Evolutionary conservation across 2,797 vertebrate species (phyloP).

Genomic region (Pogoniulus pusillus): DNA sequence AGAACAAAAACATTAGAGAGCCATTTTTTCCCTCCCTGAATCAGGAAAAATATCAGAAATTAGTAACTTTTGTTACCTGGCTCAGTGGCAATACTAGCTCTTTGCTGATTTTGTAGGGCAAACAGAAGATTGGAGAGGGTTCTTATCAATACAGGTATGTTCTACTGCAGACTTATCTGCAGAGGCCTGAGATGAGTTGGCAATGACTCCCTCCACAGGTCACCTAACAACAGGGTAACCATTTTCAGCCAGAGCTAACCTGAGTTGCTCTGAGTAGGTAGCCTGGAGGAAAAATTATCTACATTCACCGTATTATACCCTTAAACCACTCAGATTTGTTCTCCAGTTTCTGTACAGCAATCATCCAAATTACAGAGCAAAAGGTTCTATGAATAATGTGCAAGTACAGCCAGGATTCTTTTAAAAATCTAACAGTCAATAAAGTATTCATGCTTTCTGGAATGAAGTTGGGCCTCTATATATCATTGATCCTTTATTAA

Average conservation of each 20-base stretch:
- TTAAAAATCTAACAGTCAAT: slow-evolving; percentile 37
- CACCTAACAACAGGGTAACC: background rate
- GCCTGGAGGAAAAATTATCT: background rate
- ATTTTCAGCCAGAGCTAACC: background rate
- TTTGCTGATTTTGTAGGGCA: background rate
- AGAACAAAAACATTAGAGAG: background rate
- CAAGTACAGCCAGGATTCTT: slow-evolving; percentile 14
- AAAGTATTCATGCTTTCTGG: slow-evolving; percentile 54
- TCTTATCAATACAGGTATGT: background rate
- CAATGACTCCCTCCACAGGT: background rate
- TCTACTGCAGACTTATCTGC: background rate
- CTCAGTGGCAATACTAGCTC: background rate
- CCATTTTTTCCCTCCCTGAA: background rate
- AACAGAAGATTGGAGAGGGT: background rate
- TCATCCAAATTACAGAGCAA: slow-evolving; percentile 39
- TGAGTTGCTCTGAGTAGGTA: background rate
- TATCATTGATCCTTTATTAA: slow-evolving; percentile 64
- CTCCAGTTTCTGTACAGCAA: slow-evolving; percentile 1
- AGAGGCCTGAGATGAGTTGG: background rate
- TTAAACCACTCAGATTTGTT: background rate
- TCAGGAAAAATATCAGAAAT: background rate
- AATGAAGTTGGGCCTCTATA: slow-evolving; percentile 16
- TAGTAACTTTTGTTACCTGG: background rate
- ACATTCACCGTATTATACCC: background rate
- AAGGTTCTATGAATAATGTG: slow-evolving; percentile 26